A percentile compares a stretch with the other conserved stretches of the same genome.
phyloP scores from a whole-genome alignment of 2,888 invertebrate species.

The Invenusta paracnida region DNA sequence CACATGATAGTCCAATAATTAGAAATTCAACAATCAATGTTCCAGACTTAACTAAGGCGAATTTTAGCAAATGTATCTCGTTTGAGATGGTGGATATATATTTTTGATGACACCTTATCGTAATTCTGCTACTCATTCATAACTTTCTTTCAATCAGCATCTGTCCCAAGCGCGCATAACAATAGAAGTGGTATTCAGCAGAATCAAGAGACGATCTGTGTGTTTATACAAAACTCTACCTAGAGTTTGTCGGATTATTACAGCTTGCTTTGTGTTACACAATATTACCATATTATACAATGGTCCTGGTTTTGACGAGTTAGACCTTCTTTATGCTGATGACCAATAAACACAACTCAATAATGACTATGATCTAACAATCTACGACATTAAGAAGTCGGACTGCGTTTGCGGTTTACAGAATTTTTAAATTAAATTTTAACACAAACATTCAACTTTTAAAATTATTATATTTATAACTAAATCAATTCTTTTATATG shows the following conservation, averaged over 20 bases:
- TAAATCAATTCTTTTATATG: too few species aligned
- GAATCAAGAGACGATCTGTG: neutral
- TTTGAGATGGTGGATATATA: neutral
- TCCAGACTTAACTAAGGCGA: too few species aligned
- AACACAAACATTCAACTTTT: too few species aligned
- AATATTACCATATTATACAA: neutral
- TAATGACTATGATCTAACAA: too few species aligned
- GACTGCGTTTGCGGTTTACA: too few species aligned
- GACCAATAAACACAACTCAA: too few species aligned
- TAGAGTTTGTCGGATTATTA: neutral
- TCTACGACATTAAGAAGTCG: too few species aligned
- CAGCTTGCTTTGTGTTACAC: too few species aligned
- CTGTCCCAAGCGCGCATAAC: slow-evolving; percentile 42
- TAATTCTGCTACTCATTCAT: neutral
- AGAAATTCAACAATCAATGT: neutral
- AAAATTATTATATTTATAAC: too few species aligned
- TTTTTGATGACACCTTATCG: slow-evolving; percentile 8
- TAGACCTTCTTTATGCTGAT: too few species aligned
- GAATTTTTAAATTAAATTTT: too few species aligned
- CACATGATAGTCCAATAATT: neutral
- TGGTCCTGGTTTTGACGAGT: neutral
- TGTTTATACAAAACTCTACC: neutral
- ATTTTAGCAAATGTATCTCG: too few species aligned
- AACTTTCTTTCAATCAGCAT: slow-evolving; percentile 9
- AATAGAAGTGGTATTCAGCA: neutral